These are phyloP conservation scores for Lepilemur septentrionalis DNA, from an alignment of 2,797 vertebrate genomes.

Conservation along the genomic window DNA sequence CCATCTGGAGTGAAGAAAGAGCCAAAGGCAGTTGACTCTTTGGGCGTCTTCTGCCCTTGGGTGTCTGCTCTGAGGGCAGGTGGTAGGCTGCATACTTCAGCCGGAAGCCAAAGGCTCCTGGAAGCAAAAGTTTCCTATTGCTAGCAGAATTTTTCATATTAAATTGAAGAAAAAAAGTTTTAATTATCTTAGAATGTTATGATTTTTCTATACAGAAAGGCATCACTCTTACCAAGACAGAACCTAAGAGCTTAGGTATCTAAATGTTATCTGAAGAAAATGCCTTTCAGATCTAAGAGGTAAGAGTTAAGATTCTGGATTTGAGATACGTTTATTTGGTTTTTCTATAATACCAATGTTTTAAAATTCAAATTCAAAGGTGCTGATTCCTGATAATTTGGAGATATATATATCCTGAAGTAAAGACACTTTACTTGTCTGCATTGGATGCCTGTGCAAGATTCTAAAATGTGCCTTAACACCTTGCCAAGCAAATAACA, in stretches of 20 bases:
- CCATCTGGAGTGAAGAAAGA: background rate
- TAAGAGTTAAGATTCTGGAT: constrained; percentile 73
- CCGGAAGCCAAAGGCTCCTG: constrained; percentile 13
- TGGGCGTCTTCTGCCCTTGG: background rate
- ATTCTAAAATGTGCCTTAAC: constrained; percentile 58
- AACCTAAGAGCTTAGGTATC: constrained; percentile 73
- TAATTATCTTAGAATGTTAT: constrained; percentile 70
- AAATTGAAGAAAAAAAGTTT: constrained; percentile 59
- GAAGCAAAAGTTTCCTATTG: constrained; percentile 40
- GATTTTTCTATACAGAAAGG: constrained; percentile 64
- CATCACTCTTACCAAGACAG: constrained; percentile 67
- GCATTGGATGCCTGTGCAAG: constrained; percentile 8
- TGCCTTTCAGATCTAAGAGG: constrained; percentile 67
- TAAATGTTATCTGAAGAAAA: constrained; percentile 78
- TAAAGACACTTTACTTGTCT: background rate
- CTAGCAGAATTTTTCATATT: constrained; percentile 39
- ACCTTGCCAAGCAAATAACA: constrained; percentile 67
- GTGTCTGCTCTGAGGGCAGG: background rate
- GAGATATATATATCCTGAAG: constrained; percentile 31
- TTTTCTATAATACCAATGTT: constrained; percentile 65
- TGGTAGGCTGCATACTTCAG: background rate
- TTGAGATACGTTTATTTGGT: constrained; percentile 70
- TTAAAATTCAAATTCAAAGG: constrained; percentile 40
- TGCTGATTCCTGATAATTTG: constrained; percentile 30
- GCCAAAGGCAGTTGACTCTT: background rate